Evolutionary conservation across 2,888 invertebrate species (phyloP), one percentile per base, ranked within the genome.

Genomic region (Platerodrilus igneus): DNA sequence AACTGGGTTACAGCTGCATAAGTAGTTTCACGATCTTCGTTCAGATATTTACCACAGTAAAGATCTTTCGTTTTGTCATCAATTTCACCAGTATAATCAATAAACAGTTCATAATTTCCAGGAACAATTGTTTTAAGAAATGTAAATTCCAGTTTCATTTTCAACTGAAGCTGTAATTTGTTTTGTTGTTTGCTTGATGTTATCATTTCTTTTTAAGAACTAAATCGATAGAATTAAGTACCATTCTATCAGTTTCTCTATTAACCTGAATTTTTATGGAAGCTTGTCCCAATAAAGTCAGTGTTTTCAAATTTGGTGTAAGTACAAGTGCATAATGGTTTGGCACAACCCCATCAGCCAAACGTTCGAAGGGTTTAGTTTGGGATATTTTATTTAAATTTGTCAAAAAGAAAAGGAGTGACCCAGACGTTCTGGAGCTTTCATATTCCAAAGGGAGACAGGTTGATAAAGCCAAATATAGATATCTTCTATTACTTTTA

Each of bases 1-100:
- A 94, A 94, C 69, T 94, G 93, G 35, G 93, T 94, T 45, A 90
- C 89, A 11, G 88, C 92, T 17, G 85, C 86, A 62, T 81, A 85
- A 39, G 83, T 77, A 60, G 85, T 85, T 49, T 84, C 83, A 8
- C 89, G 90, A 33, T 73, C 68, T 10, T 80, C 71, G 33, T 79
- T 78, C 51, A 77, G 65, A 66, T 90, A 91, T 71, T 90, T 90
- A 70, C 87, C 90, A 29, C 91, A 79, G 68, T 93, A 94, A 5
- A 48, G 33, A 11, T 94, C 94, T 67, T 86, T 88, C 86, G 93
- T 87, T 66, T 88, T 88, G 62, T 93, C 89, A 62, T 89, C 90
- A 38, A 94, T 78, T 60, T 82, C 81, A 6, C 92, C 93, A n/a
- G 76, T 78, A 63, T 90, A 94, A 45, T 77, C 73, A 55, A 92